A percentile compares a stretch with the other conserved stretches of the same genome.
These are phyloP conservation scores for Acomys russatus DNA, from an alignment of 2,797 vertebrate species.

Conservation along the genomic window DNA sequence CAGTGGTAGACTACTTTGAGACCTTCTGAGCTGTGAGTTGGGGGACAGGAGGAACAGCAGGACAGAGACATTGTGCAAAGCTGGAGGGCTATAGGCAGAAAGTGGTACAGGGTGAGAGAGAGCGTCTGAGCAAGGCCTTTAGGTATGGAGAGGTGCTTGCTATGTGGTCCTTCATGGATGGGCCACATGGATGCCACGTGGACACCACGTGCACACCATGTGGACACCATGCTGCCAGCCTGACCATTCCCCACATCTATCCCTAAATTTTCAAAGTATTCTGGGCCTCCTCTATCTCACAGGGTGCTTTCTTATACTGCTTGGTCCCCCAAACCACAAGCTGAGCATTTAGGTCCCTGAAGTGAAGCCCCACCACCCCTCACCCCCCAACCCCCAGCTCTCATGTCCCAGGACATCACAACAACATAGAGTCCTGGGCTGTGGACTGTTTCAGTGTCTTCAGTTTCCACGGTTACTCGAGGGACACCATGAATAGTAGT, in stretches of 20 bases:
- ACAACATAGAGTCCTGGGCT: rapidly evolving
- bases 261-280: rapidly evolving
- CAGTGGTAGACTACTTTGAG: not conserved
- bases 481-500: rapidly evolving
- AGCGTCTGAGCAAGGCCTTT: no score
- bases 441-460: no score
- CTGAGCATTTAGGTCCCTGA: rapidly evolving
- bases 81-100: not conserved
- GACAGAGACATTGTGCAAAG: not conserved
- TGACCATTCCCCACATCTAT: rapidly evolving
- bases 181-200: rapidly evolving
- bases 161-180: rapidly evolving
- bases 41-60: not conserved
- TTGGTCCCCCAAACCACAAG: rapidly evolving
- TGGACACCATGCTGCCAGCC: rapidly evolving
- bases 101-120: no score
- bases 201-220: rapidly evolving
- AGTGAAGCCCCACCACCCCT: not conserved
- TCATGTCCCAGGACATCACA: rapidly evolving
- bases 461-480: rapidly evolving
- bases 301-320: rapidly evolving
- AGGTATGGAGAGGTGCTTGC: not conserved
- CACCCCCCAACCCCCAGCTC: no score
- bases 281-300: rapidly evolving
- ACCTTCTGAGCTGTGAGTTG: no score